A percentile compares a stretch with the other conserved stretches of the same genome.
phyloP scores from a whole-genome alignment of 2,888 invertebrate genomes.

The Octonoba sinensis region DNA sequence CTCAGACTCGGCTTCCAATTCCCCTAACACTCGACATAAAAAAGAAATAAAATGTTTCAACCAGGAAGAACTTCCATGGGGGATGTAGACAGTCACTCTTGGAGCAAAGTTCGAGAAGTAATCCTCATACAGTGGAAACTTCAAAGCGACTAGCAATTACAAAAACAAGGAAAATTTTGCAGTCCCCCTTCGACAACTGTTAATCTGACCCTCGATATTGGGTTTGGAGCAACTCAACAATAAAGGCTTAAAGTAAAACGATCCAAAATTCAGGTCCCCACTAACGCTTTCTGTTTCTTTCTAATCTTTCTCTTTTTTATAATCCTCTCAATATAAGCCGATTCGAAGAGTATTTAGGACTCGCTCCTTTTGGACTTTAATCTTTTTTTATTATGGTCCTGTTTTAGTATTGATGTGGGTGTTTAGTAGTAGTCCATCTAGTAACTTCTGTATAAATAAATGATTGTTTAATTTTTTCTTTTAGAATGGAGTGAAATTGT shows the following conservation, averaged over 20 bases:
- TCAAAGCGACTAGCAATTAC: slow-evolving; percentile 46
- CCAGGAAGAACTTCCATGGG: too few relatives aligned
- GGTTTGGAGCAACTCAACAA: slow-evolving; percentile 32
- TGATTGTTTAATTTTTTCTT: not conserved
- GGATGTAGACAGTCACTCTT: too few relatives aligned
- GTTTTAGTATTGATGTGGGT: slow-evolving; percentile 13
- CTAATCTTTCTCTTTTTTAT: slow-evolving; percentile 31
- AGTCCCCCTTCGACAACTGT: slow-evolving; percentile 3
- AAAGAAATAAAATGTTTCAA: too few relatives aligned
- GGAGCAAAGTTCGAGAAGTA: slow-evolving; percentile 36
- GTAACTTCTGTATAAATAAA: slow-evolving; percentile 4
- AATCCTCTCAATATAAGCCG: slow-evolving; percentile 55
- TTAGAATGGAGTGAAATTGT: too few relatives aligned
- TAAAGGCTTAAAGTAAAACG: slow-evolving; percentile 49
- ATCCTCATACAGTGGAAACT: slow-evolving; percentile 45
- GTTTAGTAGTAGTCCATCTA: not conserved
- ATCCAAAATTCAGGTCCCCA: slow-evolving; percentile 45
- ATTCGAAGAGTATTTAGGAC: slow-evolving; percentile 34
- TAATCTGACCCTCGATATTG: slow-evolving; percentile 44
- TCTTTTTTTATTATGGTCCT: slow-evolving; percentile 9
- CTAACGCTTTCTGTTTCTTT: slow-evolving; percentile 9
- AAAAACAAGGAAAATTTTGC: slow-evolving; percentile 42
- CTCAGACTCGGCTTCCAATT: too few relatives aligned
- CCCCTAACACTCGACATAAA: too few relatives aligned
- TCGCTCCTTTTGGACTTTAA: slow-evolving; percentile 6